Conservation (phyloP, 2,797 vertebrate species). For the Hemitrygon akajei region DNA sequence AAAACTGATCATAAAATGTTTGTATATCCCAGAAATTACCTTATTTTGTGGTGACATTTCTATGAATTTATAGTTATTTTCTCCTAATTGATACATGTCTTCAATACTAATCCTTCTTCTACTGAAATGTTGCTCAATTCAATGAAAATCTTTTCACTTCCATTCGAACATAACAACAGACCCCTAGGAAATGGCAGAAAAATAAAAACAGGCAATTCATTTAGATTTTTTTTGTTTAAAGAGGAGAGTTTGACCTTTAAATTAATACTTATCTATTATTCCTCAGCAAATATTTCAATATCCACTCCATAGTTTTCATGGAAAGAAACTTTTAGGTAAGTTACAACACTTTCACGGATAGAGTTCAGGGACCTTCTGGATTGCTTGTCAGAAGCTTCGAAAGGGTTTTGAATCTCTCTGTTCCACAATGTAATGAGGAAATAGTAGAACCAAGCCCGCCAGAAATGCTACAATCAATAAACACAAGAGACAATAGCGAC, state of each 20-base stretch:
- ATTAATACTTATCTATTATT: not conserved
- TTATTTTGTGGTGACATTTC: not conserved
- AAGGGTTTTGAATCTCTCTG: constrained; percentile 74
- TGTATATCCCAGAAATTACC: not conserved
- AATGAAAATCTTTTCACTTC: not conserved
- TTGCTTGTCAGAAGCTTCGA: constrained; percentile 46
- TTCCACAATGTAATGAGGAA: constrained; percentile 74
- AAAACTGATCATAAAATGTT: not conserved
- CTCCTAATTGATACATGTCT: not conserved
- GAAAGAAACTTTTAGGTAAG: constrained; percentile 44
- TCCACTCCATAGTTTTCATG: not conserved
- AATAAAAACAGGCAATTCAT: not conserved
- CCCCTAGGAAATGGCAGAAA: not conserved
- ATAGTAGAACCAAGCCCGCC: constrained; percentile 69
- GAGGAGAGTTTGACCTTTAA: not conserved
- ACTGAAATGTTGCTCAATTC: not conserved
- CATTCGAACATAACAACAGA: not conserved
- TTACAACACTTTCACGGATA: constrained; percentile 47
- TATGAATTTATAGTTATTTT: not conserved
- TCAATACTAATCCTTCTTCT: not conserved
- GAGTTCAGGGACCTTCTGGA: constrained; percentile 48
- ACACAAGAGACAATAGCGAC: constrained; percentile 75
- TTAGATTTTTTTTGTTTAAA: not conserved
- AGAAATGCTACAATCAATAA: constrained; percentile 60
- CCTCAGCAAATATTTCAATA: not conserved